Evolutionary conservation across 2,113 vertebrate species (phyloP), one percentile per base, ranked within the genome.

Genomic region (Epinephelus fuscoguttatus): DNA sequence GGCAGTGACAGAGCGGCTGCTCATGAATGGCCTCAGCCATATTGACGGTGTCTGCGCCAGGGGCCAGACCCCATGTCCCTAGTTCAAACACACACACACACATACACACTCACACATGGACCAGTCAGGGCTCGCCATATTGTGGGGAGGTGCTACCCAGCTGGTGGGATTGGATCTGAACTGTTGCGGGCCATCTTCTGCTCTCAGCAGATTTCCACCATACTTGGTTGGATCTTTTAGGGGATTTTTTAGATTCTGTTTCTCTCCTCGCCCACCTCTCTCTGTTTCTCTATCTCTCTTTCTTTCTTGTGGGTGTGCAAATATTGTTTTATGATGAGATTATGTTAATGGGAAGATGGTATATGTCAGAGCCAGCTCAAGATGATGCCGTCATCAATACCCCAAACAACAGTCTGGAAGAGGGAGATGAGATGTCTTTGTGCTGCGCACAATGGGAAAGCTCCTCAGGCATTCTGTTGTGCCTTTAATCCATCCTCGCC

Each of bases 91-190:
- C 49, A 66, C 60, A 30, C 63, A 71, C 53, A 75, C 69, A 30
- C 60, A 52, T 52, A 79, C 19, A 59, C 77, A 33, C 53, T 14
- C 47, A 21, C 73, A 52, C 57, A 21, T n/a, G 55, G 78, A 45
- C 40, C 49, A 70, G 60, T 53, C 69, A 42, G 49, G 81, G 62
- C 75, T 68, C 12, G 63, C 74, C 89, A 93, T 93, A 89, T 93
- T 93, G 90, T 70, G 62, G 84, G 89, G 89, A 88, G 92, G 90
- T 67, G 84, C 90, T 50, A 17, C 71, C 91, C 92, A 94, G 90
- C 89, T 94, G 90, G 91, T 88, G 66, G 17, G 33, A 79, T 74
- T 87, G 74, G 57, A 85, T 75, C 70, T 33, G 52, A 81, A 71
- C 74, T 78, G 53, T 68, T 55, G 25, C 49, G 78, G 68, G 70